These are phyloP conservation scores for Palythoa caribaeorum DNA, from an alignment of 92 coral and sea anemone genomes.

Conservation along the genomic window DNA sequence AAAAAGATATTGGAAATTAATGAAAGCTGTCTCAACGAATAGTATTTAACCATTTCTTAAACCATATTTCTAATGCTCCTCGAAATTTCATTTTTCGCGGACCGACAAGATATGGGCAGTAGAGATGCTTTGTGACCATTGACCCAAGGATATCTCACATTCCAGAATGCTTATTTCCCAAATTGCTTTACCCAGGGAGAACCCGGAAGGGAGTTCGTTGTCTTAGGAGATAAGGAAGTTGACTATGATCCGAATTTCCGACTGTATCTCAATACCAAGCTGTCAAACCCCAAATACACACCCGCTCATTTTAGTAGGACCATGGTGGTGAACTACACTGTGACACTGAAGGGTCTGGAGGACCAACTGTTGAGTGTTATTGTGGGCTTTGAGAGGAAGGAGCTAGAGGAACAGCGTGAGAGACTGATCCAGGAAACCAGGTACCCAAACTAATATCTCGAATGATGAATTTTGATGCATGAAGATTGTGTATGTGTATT, in stretches of 20 bases:
- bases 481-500: too few species aligned
- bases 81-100: too few species aligned
- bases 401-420: conserved; percentile 97
- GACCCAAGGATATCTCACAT: neutral
- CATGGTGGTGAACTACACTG: conserved; percentile 99
- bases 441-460: conserved; percentile 25
- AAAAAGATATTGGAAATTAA: too few species aligned
- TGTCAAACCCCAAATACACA: conserved; percentile 98
- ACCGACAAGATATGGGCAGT: neutral
- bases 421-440: conserved; percentile 98
- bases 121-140: neutral
- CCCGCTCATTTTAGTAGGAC: conserved; percentile 99
- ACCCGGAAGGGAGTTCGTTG: conserved; percentile 96
- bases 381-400: conserved; percentile 97
- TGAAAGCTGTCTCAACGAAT: too few species aligned
- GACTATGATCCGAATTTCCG: conserved; percentile 99
- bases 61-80: too few species aligned
- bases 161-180: neutral
- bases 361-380: conserved; percentile 98
- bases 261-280: conserved; percentile 96
- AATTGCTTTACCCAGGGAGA: conserved; percentile 67
- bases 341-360: conserved; percentile 96
- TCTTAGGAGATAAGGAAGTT: conserved; percentile 99
- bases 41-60: too few species aligned
- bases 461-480: neutral